Evolutionary conservation across 2,113 vertebrate genomes (phyloP).

Genomic region (Protomyctophum bolini): DNA sequence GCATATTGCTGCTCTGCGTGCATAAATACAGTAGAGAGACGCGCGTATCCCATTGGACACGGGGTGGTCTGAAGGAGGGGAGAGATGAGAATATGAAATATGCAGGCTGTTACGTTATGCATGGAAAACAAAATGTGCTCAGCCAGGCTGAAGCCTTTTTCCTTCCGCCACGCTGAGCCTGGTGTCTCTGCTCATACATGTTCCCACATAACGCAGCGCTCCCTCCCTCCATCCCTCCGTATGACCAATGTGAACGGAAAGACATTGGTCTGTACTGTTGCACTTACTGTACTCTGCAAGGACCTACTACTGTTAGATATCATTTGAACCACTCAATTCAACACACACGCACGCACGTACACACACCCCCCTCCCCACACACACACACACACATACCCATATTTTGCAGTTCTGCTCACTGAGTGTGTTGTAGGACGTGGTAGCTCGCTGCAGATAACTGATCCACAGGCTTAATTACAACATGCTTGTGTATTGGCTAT

Average conservation of each 20-base stretch:
- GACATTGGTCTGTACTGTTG: background rate
- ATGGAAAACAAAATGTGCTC: conserved; percentile 22
- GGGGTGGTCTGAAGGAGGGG: no score
- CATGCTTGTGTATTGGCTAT: no score
- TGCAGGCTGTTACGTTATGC: conserved; percentile 21
- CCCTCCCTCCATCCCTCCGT: background rate
- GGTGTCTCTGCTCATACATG: background rate
- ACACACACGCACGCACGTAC: no score
- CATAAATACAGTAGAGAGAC: background rate
- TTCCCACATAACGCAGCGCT: background rate
- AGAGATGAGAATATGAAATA: no score
- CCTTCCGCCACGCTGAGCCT: conserved; percentile 1
- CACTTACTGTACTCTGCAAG: background rate
- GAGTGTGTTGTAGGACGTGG: no score
- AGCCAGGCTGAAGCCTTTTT: conserved; percentile 1
- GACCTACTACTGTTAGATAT: background rate
- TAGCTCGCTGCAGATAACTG: no score
- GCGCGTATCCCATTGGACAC: no score
- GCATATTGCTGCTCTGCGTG: background rate
- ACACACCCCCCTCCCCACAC: no score
- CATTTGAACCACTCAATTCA: no score
- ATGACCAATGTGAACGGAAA: background rate
- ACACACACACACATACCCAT: no score
- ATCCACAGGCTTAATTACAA: no score
- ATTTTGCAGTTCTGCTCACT: no score